Evolutionary conservation across 2,113 vertebrate species (phyloP).

Genomic region (Rostratula benghalensis): DNA sequence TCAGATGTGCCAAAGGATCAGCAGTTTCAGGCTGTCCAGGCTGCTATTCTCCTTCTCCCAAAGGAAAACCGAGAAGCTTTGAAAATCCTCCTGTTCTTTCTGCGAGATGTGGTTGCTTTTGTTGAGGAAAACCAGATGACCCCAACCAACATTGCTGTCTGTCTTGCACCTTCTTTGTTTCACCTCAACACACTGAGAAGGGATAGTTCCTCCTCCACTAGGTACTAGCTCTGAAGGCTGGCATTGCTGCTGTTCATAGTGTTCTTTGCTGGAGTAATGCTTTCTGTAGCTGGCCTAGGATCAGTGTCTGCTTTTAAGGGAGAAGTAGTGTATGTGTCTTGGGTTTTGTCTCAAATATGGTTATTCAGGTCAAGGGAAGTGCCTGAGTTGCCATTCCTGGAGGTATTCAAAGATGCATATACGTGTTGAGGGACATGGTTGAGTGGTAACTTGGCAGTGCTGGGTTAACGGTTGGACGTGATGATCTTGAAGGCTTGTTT

Average conservation of each 20-base stretch:
- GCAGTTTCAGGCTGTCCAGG: slow-evolving; percentile 82
- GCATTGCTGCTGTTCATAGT: background rate
- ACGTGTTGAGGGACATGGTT: background rate
- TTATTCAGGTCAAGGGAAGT: background rate
- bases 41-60: slow-evolving; percentile 85
- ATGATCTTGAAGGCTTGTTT: background rate
- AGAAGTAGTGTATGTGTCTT: background rate
- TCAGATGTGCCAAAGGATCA: slow-evolving; percentile 86
- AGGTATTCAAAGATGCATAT: background rate
- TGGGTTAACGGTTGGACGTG: background rate
- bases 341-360: background rate
- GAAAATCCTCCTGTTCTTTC: slow-evolving; percentile 83
- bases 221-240: slow-evolving; percentile 50
- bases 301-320: background rate
- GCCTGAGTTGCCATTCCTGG: background rate
- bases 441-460: background rate
- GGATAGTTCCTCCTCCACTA: slow-evolving; percentile 72
- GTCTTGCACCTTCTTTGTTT: slow-evolving; percentile 87
- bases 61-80: slow-evolving; percentile 87
- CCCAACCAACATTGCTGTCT: slow-evolving; percentile 87
- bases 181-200: slow-evolving; percentile 83
- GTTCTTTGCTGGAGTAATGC: background rate
- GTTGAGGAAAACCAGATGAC: slow-evolving; percentile 90
- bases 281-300: background rate
- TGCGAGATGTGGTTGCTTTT: slow-evolving; percentile 82